Evolutionary conservation across 1,140 invertebrate genomes (phyloP).

Genomic region (Hetaerina americana): DNA sequence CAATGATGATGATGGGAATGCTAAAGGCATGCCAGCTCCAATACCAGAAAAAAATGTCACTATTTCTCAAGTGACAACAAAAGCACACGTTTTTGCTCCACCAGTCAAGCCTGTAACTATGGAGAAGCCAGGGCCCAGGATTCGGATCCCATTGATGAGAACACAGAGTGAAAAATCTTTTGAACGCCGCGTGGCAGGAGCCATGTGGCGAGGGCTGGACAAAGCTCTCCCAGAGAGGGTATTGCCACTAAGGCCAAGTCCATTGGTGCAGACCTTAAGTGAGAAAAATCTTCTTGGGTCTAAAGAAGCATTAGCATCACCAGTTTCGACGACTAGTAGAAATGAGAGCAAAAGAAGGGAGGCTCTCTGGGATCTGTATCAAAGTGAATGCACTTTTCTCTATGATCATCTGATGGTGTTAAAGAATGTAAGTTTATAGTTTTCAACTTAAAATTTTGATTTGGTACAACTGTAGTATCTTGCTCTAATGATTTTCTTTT

Average conservation of each 20-base stretch:
- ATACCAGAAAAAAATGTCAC: background rate
- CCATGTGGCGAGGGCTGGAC: conserved; percentile 12
- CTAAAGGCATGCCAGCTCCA: background rate
- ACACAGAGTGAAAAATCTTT: conserved; percentile 16
- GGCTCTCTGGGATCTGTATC: conserved; percentile 57
- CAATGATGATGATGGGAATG: background rate
- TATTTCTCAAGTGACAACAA: background rate
- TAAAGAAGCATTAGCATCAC: conserved; percentile 10
- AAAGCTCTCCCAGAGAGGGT: conserved; percentile 6
- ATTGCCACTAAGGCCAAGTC: conserved; percentile 13
- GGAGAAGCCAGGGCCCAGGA: background rate
- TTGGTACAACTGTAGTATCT: background rate
- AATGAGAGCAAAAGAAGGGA: conserved; percentile 32
- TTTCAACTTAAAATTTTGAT: background rate
- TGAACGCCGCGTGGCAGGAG: conserved; percentile 16
- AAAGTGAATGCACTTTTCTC: conserved; percentile 51
- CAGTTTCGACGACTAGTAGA: conserved; percentile 14
- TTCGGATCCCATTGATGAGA: conserved; percentile 15
- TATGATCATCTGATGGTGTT: conserved; percentile 56
- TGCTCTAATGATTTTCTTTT: too few relatives aligned
- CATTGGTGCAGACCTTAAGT: conserved; percentile 13
- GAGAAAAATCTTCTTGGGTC: conserved; percentile 17
- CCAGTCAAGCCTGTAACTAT: background rate
- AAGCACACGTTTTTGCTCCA: background rate
- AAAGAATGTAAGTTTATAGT: conserved; percentile 42